A percentile compares a stretch with the other conserved stretches of the same genome.
Evolutionary conservation across 2,888 invertebrate genomes (phyloP).

Genomic region (Hydriomena furcata): DNA sequence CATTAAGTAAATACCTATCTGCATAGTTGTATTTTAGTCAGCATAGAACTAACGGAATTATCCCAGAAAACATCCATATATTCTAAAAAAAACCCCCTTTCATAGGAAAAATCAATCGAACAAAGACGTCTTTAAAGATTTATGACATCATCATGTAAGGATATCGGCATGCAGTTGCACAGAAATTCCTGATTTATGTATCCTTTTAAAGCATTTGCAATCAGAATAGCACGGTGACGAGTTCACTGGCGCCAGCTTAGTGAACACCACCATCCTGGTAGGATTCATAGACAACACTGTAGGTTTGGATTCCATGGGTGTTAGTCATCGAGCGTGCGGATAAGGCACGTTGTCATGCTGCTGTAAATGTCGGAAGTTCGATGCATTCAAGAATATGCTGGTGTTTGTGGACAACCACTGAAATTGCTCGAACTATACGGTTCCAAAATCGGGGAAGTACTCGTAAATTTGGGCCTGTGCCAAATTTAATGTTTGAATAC

Average conservation of each 20-base stretch:
- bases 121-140: constrained; percentile 14
- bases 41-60: not conserved
- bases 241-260: constrained; percentile 49
- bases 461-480: too few species aligned
- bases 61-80: not conserved
- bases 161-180: constrained; percentile 20
- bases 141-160: constrained; percentile 14
- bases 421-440: too few species aligned
- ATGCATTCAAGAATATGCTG: not conserved
- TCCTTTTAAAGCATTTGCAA: constrained; percentile 31
- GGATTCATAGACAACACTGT: constrained; percentile 45
- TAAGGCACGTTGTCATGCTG: constrained; percentile 49
- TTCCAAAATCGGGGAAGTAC: too few species aligned
- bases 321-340: constrained; percentile 54
- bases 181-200: constrained; percentile 22
- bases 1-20: too few species aligned
- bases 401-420: not conserved
- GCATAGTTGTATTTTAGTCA: constrained; percentile 1
- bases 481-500: too few species aligned
- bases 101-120: constrained; percentile 13
- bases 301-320: constrained; percentile 47
- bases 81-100: too few species aligned
- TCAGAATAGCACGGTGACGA: constrained; percentile 34
- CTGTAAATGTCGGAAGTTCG: constrained; percentile 26
- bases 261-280: constrained; percentile 40